These are phyloP conservation scores for Hozukius guyotensis DNA, from an alignment of 2,797 vertebrate genomes.

Conservation along the genomic window DNA sequence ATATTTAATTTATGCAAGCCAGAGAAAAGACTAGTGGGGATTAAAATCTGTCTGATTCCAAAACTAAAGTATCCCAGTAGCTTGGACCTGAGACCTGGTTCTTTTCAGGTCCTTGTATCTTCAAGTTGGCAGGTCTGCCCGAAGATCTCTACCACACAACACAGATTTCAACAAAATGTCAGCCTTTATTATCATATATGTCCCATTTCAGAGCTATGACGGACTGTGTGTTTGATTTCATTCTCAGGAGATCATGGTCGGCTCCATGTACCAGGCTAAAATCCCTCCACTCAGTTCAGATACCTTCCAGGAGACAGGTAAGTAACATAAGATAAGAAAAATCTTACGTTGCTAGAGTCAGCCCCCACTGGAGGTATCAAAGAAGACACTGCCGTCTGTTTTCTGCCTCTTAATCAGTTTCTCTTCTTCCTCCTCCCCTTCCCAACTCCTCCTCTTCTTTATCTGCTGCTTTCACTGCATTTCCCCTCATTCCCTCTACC, in stretches of 20 bases:
- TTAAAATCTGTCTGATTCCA: too few relatives aligned
- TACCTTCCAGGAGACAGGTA: conserved; percentile 87
- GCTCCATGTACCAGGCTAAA: conserved; percentile 92
- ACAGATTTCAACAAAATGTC: neutral
- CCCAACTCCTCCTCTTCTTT: neutral
- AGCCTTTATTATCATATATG: neutral
- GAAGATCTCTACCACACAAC: neutral
- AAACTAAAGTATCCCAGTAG: neutral
- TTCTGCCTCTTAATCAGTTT: neutral
- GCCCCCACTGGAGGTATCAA: too few relatives aligned
- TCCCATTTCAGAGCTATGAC: neutral
- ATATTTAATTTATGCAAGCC: neutral
- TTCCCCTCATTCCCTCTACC: neutral
- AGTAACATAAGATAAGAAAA: neutral
- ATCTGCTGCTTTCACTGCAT: neutral
- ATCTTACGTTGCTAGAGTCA: too few relatives aligned
- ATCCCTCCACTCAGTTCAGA: conserved; percentile 86
- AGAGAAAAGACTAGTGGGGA: neutral
- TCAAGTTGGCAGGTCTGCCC: too few relatives aligned
- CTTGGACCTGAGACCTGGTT: neutral
- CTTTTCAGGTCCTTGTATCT: neutral
- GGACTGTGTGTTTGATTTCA: conserved; percentile 19
- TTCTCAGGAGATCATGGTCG: conserved; percentile 94
- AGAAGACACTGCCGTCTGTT: neutral
- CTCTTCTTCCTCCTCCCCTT: neutral